Percentiles rank a stretch among this genome's conserved stretches.
Conservation (phyloP, 2,888 invertebrate genomes). For the Melitaea athalia region DNA sequence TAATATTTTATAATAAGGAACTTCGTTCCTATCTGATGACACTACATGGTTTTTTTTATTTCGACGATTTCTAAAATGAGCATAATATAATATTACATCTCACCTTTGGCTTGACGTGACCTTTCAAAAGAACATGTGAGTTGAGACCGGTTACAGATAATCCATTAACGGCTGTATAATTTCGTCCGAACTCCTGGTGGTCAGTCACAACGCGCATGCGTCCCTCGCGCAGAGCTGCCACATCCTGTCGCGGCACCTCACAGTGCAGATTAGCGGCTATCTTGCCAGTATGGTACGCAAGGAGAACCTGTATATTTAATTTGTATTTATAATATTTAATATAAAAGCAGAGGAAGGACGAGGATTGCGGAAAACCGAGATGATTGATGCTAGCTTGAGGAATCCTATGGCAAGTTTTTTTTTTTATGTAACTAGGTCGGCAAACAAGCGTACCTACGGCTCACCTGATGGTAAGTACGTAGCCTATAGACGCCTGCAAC, state of each 20-base stretch:
- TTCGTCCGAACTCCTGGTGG: constrained; percentile 79
- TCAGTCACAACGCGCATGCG: constrained; percentile 82
- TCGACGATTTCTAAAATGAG: background rate
- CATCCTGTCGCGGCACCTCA: constrained; percentile 77
- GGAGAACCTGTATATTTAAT: constrained; percentile 59
- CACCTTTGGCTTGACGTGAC: constrained; percentile 63
- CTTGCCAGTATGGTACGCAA: constrained; percentile 79
- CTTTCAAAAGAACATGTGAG: constrained; percentile 50
- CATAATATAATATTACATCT: background rate
- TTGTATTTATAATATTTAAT: background rate
- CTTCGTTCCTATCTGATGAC: too few species aligned
- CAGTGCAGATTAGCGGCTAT: constrained; percentile 89
- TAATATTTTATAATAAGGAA: too few species aligned
- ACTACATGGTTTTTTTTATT: too few species aligned
- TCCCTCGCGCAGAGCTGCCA: constrained; percentile 76
- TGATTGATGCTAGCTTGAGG: too few species aligned
- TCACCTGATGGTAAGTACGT: too few species aligned
- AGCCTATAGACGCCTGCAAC: too few species aligned
- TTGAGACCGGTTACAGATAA: constrained; percentile 62
- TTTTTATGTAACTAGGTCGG: too few species aligned
- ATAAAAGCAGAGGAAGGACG: background rate
- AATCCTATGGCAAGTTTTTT: too few species aligned
- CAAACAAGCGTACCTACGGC: too few species aligned
- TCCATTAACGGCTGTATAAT: constrained; percentile 60
- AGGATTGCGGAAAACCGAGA: too few species aligned